These are phyloP conservation scores for Dynastes maya DNA, from an alignment of 2,888 invertebrate genomes.

Conservation along the genomic window DNA sequence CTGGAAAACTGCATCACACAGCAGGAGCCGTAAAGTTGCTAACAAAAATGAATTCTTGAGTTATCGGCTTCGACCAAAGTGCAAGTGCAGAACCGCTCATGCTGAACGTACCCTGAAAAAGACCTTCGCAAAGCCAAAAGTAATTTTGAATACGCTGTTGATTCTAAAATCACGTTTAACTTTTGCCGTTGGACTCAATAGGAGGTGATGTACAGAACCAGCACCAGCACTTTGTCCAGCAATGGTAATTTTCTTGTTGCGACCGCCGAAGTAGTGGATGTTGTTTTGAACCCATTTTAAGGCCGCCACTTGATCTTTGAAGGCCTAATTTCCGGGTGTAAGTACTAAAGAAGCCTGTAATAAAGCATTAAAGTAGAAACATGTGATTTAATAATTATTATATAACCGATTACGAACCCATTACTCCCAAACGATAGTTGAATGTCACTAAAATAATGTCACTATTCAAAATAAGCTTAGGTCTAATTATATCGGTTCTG, in stretches of 20 bases:
- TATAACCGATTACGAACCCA: conserved; percentile 59
- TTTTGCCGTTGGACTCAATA: conserved; percentile 69
- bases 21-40: no score
- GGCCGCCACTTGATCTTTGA: conserved; percentile 72
- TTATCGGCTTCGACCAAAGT: conserved; percentile 65
- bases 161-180: conserved; percentile 57
- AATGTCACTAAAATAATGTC: conserved; percentile 71
- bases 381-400: no score
- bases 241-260: conserved; percentile 69
- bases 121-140: conserved; percentile 56
- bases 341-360: conserved; percentile 70
- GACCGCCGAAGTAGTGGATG: conserved; percentile 70
- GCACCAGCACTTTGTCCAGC: conserved; percentile 73
- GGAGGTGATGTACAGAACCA: conserved; percentile 70
- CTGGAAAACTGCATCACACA: no score
- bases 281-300: conserved; percentile 71
- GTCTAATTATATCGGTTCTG: conserved; percentile 68
- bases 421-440: conserved; percentile 69
- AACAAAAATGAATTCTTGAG: conserved; percentile 59
- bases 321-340: conserved; percentile 72
- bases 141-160: not conserved
- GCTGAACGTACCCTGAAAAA: conserved; percentile 71
- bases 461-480: conserved; percentile 73
- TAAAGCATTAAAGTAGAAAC: not conserved
- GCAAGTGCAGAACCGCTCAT: conserved; percentile 72